Conservation (phyloP, 2,888 invertebrate genomes). For the Vanessa cardui region DNA sequence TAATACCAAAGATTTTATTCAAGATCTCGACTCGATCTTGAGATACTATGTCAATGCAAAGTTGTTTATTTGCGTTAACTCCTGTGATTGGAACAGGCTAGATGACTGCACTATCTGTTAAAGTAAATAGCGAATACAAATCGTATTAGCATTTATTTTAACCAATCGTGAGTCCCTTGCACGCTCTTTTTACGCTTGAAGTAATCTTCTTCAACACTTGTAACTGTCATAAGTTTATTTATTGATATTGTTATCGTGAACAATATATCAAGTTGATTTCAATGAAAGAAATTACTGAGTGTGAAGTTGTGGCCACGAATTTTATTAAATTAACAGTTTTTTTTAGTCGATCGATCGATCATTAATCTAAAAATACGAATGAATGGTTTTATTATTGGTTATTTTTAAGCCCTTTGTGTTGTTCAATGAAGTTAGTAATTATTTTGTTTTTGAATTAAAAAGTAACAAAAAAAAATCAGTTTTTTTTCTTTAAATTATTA, state of each 20-base stretch:
- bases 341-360: neutral
- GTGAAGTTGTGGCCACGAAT: conserved; percentile 22
- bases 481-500: no score
- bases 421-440: neutral
- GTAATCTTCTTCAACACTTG: conserved; percentile 36
- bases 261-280: conserved; percentile 40
- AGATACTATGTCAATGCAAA: no score
- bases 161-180: conserved; percentile 18
- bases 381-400: neutral
- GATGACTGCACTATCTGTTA: no score
- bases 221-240: conserved; percentile 36
- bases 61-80: no score
- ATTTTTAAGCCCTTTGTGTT: neutral
- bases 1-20: no score
- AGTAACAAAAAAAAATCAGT: no score
- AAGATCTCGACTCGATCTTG: no score
- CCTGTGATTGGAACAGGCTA: no score
- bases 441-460: no score
- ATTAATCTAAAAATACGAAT: neutral
- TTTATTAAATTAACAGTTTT: conserved; percentile 16
- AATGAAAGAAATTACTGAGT: conserved; percentile 40
- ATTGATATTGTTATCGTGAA: conserved; percentile 44
- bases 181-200: conserved; percentile 29
- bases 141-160: conserved; percentile 14
- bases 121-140: neutral